Evolutionary conservation across 2,113 vertebrate genomes (phyloP).

Genomic region (Electrona antarctica): DNA sequence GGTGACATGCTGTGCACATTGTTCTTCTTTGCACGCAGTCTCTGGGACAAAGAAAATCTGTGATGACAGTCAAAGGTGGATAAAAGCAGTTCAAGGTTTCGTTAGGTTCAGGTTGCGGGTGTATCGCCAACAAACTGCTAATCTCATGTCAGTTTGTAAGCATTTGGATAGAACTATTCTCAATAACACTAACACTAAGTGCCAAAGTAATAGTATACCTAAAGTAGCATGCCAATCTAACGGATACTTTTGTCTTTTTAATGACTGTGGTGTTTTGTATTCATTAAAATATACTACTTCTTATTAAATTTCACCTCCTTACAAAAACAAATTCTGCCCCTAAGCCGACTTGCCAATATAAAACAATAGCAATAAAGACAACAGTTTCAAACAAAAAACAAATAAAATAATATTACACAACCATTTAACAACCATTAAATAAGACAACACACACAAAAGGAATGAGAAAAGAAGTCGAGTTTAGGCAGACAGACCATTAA

Average conservation of each 20-base stretch:
- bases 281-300: slow-evolving; percentile 36
- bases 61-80: neutral
- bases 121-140: neutral
- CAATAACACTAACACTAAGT: neutral
- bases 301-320: slow-evolving; percentile 2
- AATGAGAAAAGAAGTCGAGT: slow-evolving; percentile 40
- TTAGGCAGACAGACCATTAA: slow-evolving; percentile 27
- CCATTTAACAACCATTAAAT: slow-evolving; percentile 55
- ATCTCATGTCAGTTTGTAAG: neutral
- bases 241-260: too few species aligned
- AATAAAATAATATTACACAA: slow-evolving; percentile 47
- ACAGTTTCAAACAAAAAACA: slow-evolving; percentile 15
- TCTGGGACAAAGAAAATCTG: slow-evolving; percentile 8
- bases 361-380: slow-evolving; percentile 35
- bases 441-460: slow-evolving; percentile 50
- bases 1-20: neutral
- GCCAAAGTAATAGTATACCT: slow-evolving; percentile 3
- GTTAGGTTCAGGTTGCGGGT: neutral
- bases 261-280: neutral
- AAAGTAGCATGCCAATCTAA: slow-evolving; percentile 19
- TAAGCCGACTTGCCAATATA: slow-evolving; percentile 28
- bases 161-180: slow-evolving; percentile 1
- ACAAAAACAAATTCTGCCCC: neutral
- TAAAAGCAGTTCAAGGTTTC: slow-evolving; percentile 15
- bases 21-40: slow-evolving; percentile 17